phyloP scores from a whole-genome alignment of 2,888 invertebrate genomes.

The Micropterix aruncella region DNA sequence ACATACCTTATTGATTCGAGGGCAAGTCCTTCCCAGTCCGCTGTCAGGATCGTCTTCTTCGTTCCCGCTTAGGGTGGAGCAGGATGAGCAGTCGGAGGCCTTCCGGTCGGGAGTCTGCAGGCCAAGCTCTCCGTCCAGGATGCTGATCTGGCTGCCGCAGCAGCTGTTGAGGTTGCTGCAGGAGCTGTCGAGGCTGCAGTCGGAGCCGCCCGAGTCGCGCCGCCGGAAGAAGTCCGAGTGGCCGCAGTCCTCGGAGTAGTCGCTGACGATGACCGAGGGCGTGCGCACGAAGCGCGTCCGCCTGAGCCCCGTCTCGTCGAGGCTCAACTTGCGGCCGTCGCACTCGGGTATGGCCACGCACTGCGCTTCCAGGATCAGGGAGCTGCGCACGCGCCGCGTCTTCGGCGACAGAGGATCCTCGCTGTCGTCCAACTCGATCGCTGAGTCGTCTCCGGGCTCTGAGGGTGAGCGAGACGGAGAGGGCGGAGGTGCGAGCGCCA shows the following conservation, averaged over 20 bases:
- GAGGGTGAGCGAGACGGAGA: conserved; percentile 26
- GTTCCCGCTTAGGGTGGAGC: conserved; percentile 8
- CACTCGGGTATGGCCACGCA: conserved; percentile 33
- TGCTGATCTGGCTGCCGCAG: conserved; percentile 9
- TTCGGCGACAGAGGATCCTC: conserved; percentile 27
- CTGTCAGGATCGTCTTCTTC: conserved; percentile 10
- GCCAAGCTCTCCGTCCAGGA: conserved; percentile 7
- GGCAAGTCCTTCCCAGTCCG: conserved; percentile 7
- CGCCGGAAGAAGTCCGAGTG: conserved; percentile 10
- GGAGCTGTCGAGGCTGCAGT: conserved; percentile 8
- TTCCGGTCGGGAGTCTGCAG: background rate
- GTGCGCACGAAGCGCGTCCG: conserved; percentile 54
- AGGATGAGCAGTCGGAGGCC: background rate
- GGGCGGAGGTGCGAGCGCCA: conserved; percentile 19
- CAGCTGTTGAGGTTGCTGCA: conserved; percentile 10
- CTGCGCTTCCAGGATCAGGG: conserved; percentile 42
- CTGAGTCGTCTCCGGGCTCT: conserved; percentile 37
- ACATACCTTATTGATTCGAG: conserved; percentile 9
- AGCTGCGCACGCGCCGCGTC: conserved; percentile 30
- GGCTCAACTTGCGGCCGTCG: conserved; percentile 30
- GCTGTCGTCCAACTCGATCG: conserved; percentile 38
- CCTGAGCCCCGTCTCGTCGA: conserved; percentile 33
- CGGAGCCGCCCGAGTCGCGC: conserved; percentile 7
- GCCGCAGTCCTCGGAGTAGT: conserved; percentile 55
- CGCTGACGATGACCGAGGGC: conserved; percentile 78